Base-by-base conservation (phyloP, 2,797 vertebrate genomes). In the Cygnus olor region DNA sequence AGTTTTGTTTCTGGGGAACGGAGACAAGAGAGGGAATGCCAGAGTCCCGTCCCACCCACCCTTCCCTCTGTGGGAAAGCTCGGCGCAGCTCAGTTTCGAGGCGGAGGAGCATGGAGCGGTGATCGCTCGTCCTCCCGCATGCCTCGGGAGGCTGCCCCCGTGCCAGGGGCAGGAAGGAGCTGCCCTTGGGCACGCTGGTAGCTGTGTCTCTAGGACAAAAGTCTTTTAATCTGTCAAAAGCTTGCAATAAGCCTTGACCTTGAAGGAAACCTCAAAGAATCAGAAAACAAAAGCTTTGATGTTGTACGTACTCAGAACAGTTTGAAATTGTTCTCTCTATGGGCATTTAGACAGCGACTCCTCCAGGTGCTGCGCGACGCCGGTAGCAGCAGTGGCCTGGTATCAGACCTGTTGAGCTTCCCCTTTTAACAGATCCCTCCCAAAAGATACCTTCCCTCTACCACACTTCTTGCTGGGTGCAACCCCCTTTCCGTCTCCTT, bases 261-360 rank as follows among this genome's bases (percentile, higher is more conserved):
- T 88, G 90, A 91, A 95, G 77, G 72, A 91, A 88, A 73, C 42
- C 77, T 85, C 42, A 53, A 28, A 34, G 25, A 47, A 49, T 66
- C 76, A 68, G 61, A n/a, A 34, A 32, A 25, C 44, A 70, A 76
- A 68, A 61, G 27, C n/a, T 57, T 60, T n/a, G 27, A 21, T 70
- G 24, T 77, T 79, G 34, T 3, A n/a, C 14, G 2, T 49, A 80
- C 66, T 90, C 70, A 13, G 91, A 96, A 90, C 79, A 79, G 47
- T 89, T 86, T 78, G 80, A 56, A 88, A 36, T 77, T 90, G 78
- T 95, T 96, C 80, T 80, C 70, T 89, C 63, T 42, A 2, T 80
- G 94, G 94, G 95, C 94, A 95, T 90, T 92, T 30, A n/a, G 64
- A 66, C 89, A 51, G 77, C 21, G 69, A 44, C 74, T 76, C 63